Evolutionary conservation across 2,888 invertebrate species (phyloP), one percentile per base, ranked within the genome.

Genomic region (Mycogona germanica): DNA sequence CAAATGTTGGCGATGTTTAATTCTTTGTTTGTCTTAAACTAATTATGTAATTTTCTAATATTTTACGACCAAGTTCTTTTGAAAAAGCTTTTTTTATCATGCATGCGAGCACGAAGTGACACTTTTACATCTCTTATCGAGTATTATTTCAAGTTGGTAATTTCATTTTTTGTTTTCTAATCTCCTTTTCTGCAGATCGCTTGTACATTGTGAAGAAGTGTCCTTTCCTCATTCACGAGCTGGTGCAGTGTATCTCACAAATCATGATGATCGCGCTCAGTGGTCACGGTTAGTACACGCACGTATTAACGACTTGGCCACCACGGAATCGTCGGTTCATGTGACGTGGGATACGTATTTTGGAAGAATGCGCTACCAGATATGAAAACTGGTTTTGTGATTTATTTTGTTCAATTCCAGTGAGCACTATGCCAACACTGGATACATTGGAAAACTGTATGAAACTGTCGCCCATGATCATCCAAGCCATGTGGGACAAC

Each of bases 401-500:
- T 25, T 23, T 45, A 7, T 45, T 28, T 45, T 62, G 71, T 73
- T 55, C 58, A n/a, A n/a, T n/a, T 60, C 30, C 68, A 83, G 87
- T 89, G 67, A 81, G 84, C 6, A 79, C 82, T 58, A 71, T 89
- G 59, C 89, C 92, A 12, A 81, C 81, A 37, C 82, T 98, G 62
- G 92, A 93, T 67, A 95, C 96, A 2, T 84, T 97, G 62, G 97
- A 98, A 72, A 92, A 93, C 71, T 87, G 89, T 64, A 96, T 98
- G 93, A 95, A 92, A 69, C 72, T 96, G 53, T 87, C 87, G 55
- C 95, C 96, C 32, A 93, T 97, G 89, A 80, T 96, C 55, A 89
- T 97, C 2, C 98, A 99, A 75, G 97, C 82, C 0, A 74, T 96
- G 55, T 96, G 96, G 91, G 93, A 95, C 65, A 86, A 81, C 68